Base-by-base conservation (phyloP, 2,888 invertebrate genomes). In the Cantharis nigra region DNA sequence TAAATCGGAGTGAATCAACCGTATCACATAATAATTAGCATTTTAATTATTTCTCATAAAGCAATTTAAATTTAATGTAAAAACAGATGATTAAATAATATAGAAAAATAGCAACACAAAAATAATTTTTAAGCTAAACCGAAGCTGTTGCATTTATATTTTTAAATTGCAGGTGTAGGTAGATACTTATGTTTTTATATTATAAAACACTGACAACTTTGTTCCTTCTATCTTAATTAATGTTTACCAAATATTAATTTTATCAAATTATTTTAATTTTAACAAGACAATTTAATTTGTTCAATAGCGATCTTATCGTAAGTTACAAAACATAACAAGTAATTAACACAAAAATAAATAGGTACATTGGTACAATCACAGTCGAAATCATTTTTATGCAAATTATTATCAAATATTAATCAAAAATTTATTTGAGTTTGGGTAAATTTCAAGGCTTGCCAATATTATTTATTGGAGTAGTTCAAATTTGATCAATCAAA, bases 401-500 rank as follows among this genome's bases (percentile, higher is more conserved):
- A 49, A 49, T 49, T 49, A 49, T 49, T 49, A 49, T 49, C 49
- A 49, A 49, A 49, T 49, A 49, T 49, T 49, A 49, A 49, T 49
- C 49, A 49, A 49, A 49, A 49, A 49, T 49, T 49, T 49, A 49
- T 49, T 49, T 49, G 5, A 49, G 49, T 49, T 49, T 49, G n/a
- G n/a, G n/a, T 49, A 49, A 49, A 49, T 49, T 49, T 49, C 49
- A 49, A 49, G 49, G 49, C 49, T 49, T 49, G n/a, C n/a, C 49
- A 49, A 49, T 49, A 49, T 49, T 49, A 49, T 74, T 23, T 74
- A 67, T 16, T 67, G n/a, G 26, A 63, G 63, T 33, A 70, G 64
- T 65, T 30, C 63, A 64, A 75, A 75, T 75, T 70, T 70, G 70
- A 75, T 75, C 75, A 49, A 62, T 63, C 16, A 49, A 20, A 49